These are phyloP conservation scores for Ischnura elegans DNA, from an alignment of 2,888 invertebrate genomes.

Conservation along the genomic window DNA sequence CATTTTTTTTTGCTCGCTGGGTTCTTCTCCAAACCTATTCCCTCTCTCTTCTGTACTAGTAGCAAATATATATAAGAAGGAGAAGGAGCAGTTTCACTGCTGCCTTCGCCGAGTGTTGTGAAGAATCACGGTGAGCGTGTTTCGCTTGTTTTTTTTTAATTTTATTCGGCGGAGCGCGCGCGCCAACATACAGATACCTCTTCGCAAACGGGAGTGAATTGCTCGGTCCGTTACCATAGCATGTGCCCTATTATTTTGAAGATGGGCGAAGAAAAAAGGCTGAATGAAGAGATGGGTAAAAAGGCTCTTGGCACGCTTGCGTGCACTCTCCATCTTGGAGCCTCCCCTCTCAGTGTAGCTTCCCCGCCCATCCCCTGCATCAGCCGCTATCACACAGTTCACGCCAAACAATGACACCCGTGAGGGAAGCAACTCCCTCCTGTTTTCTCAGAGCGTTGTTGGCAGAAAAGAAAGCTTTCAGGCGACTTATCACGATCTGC, in stretches of 20 bases:
- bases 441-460: background rate
- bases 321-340: background rate
- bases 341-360: too few species aligned
- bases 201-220: background rate
- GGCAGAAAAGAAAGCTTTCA: background rate
- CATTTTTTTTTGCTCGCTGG: background rate
- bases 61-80: too few species aligned
- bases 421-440: background rate
- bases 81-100: background rate
- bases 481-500: background rate
- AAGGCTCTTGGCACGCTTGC: background rate
- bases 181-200: background rate
- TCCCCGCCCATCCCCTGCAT: background rate
- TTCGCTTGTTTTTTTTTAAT: too few species aligned
- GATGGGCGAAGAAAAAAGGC: background rate
- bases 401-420: background rate
- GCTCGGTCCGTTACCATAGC: background rate
- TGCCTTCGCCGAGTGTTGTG: background rate
- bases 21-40: too few species aligned
- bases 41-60: background rate
- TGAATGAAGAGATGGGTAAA: background rate
- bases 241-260: background rate
- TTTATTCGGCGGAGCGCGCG: background rate
- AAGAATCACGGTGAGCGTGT: background rate
- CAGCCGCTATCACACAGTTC: background rate